Evolutionary conservation across 2,888 invertebrate species (phyloP), one percentile per base, ranked within the genome.

Genomic region (Nebria brevicollis): DNA sequence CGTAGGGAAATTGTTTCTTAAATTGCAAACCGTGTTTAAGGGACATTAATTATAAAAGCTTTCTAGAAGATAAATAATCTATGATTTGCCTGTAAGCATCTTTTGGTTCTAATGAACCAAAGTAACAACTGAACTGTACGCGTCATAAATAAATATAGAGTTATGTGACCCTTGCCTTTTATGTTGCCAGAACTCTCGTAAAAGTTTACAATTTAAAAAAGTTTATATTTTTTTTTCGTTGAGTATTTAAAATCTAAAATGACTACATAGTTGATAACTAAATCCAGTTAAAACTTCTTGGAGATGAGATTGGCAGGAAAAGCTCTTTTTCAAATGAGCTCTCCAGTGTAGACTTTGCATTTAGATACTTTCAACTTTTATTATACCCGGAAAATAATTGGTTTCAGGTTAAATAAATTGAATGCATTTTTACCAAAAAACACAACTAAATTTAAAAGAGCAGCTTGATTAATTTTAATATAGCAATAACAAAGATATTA

Each of bases 91-190:
- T 34, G 34, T 7, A 54, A 11, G 54, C 13, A 2, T 20, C 66
- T 42, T 66, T 42, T 43, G 43, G 68, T 68, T 66, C 43, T 26
- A 68, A 77, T 77, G 68, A 77, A 68, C 43, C 66, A 43, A 43
- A 25, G 42, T 77, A 68, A 77, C 68, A 68, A 68, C 20, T 77
- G 76, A 77, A 77, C 76, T 77, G 68, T 77, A 77, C 66, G 66
- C 54, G 8, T 54, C 54, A 8, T 54, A 54, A 66, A 77, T 41
- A 68, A 26, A 77, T 54, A 54, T 8, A 54, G 13, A 77, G 72
- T 15, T 41, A 25, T 34, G 75, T 66, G 76, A 77, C 68, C 75
- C 68, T 68, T 77, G 66, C 42, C 76, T 66, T 65, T 41, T 54
- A 54, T 54, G 68, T 41, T 26, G 7, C 25, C 25, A 41, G 8